Percentiles rank a stretch among this genome's conserved stretches.
phyloP scores from a whole-genome alignment of 23 tunicate genomes.

The Oikopleura vanhoeffeni region DNA sequence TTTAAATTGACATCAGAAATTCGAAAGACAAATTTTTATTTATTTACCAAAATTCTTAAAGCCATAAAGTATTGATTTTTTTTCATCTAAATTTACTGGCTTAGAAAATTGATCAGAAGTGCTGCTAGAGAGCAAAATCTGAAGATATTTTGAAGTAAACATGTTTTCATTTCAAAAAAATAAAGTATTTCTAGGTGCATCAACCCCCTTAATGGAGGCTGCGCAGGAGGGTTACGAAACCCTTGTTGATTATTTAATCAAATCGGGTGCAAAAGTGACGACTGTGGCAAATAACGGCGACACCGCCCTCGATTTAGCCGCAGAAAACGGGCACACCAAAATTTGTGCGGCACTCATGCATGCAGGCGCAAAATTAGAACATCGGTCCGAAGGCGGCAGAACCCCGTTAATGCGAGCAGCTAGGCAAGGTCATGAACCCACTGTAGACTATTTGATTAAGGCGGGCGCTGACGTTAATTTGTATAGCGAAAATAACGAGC shows the following conservation, averaged over 20 bases:
- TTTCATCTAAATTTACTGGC: too few relatives aligned
- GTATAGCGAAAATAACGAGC: conserved; percentile 64
- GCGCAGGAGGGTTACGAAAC: conserved; percentile 85
- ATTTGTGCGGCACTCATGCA: conserved; percentile 42
- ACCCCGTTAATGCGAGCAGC: conserved; percentile 99
- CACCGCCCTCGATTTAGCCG: conserved; percentile 76
- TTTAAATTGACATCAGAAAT: too few relatives aligned
- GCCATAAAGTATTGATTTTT: too few relatives aligned
- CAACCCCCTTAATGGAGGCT: conserved; percentile 95
- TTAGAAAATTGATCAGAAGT: too few relatives aligned
- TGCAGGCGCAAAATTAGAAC: conserved; percentile 66
- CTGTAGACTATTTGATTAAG: conserved; percentile 24
- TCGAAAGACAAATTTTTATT: too few relatives aligned
- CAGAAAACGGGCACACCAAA: conserved; percentile 84
- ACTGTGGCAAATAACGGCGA: conserved; percentile 69
- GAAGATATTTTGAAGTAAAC: too few relatives aligned
- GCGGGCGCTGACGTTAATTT: conserved; percentile 77
- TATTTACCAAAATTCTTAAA: too few relatives aligned
- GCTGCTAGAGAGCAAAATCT: too few relatives aligned
- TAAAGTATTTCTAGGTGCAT: too few relatives aligned
- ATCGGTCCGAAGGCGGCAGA: conserved; percentile 82
- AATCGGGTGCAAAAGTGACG: conserved; percentile 52
- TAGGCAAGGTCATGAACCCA: conserved; percentile 62
- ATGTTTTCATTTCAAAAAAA: too few relatives aligned
- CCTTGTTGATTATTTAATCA: conserved; percentile 38